These are phyloP conservation scores for Bujurquina vittata DNA, from an alignment of 2,113 vertebrate genomes.

Conservation along the genomic window DNA sequence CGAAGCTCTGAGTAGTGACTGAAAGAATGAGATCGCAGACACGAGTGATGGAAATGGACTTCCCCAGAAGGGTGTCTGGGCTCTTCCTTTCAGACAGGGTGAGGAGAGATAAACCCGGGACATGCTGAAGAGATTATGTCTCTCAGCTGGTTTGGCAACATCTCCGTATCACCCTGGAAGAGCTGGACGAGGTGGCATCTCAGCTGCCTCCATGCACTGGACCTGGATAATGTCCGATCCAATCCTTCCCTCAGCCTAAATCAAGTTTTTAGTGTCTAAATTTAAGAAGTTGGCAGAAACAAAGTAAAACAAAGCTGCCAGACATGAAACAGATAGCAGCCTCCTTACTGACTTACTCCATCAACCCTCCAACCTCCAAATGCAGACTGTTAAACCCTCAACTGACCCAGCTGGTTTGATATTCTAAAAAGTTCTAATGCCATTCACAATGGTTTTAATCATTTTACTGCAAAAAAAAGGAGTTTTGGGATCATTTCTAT, in stretches of 20 bases:
- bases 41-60: neutral
- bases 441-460: too few relatives aligned
- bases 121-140: too few relatives aligned
- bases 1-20: too few relatives aligned
- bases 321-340: fast-evolving
- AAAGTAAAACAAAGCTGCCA: neutral
- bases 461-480: too few relatives aligned
- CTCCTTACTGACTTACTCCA: too few relatives aligned
- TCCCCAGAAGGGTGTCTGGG: neutral
- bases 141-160: too few relatives aligned
- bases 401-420: too few relatives aligned
- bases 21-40: neutral
- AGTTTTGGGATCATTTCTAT: neutral
- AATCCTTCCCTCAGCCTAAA: neutral
- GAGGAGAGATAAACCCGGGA: neutral
- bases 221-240: fast-evolving
- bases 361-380: too few relatives aligned
- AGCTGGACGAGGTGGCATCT: neutral
- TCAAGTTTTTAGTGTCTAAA: too few relatives aligned
- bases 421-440: too few relatives aligned
- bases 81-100: neutral
- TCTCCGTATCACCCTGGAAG: too few relatives aligned
- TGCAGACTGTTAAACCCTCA: too few relatives aligned
- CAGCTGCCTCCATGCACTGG: neutral
- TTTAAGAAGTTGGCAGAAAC: neutral